Conservation (phyloP, 2,113 vertebrate genomes). For the Dicentrarchus labrax region DNA sequence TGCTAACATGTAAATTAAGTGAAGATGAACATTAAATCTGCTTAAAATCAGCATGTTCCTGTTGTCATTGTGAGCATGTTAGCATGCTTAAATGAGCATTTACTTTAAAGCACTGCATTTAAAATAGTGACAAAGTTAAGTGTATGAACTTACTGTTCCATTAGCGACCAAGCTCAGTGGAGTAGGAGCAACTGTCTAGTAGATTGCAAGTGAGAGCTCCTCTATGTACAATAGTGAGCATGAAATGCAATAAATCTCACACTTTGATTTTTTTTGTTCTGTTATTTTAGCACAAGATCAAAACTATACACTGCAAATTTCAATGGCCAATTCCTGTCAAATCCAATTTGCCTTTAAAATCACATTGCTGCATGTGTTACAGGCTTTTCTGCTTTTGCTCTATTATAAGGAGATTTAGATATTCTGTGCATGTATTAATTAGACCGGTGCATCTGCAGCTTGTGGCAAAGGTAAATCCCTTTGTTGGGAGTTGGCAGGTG, state of each 20-base stretch:
- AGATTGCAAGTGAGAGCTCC: neutral
- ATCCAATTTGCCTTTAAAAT: neutral
- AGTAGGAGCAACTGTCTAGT: neutral
- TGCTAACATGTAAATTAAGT: no score
- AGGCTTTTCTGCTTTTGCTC: neutral
- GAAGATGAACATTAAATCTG: no score
- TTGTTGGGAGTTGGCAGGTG: slow-evolving; percentile 51
- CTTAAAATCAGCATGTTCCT: no score
- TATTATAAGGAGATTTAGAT: neutral
- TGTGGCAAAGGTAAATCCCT: slow-evolving; percentile 61
- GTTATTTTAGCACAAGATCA: slow-evolving; percentile 41
- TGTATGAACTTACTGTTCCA: neutral
- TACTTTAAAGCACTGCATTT: no score
- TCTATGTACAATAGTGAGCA: no score
- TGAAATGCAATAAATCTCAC: neutral
- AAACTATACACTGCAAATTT: neutral
- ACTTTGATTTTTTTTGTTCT: neutral
- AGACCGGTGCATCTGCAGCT: slow-evolving; percentile 45
- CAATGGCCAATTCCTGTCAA: no score
- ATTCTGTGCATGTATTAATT: slow-evolving; percentile 57
- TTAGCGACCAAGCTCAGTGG: neutral
- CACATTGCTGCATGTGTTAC: neutral
- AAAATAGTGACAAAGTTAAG: neutral
- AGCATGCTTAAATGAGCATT: no score
- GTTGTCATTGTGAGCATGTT: no score